phyloP scores from a whole-genome alignment of 1,140 invertebrate genomes.

The Cephus cinctus region DNA sequence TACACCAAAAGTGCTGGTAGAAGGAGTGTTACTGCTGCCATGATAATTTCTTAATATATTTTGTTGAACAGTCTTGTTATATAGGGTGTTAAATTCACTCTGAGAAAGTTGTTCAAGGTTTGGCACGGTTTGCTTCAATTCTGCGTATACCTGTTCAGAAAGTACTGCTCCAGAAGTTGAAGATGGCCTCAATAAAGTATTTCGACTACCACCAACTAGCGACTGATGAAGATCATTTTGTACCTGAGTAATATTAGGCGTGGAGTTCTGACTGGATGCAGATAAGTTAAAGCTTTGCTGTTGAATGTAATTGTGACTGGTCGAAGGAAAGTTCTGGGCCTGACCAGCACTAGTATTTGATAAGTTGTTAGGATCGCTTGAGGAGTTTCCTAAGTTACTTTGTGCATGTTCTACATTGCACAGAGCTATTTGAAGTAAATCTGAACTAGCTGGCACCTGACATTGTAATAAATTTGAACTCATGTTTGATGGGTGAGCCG shows the following conservation, averaged over 20 bases:
- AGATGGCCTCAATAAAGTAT: conserved; percentile 19
- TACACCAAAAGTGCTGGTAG: conserved; percentile 4
- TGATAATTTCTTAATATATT: conserved; percentile 50
- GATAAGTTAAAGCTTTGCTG: background rate
- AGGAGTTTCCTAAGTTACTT: background rate
- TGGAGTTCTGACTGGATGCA: background rate
- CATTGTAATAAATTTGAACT: no score
- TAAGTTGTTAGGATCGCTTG: conserved; percentile 11
- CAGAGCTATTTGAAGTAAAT: conserved; percentile 21
- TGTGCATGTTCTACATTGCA: conserved; percentile 11
- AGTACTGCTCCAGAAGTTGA: conserved; percentile 20
- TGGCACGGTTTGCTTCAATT: conserved; percentile 48
- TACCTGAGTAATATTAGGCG: conserved; percentile 26
- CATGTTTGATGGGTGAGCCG: background rate
- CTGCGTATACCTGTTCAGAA: conserved; percentile 49
- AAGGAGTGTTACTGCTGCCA: conserved; percentile 18
- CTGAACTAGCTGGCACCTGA: conserved; percentile 16
- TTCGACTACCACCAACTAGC: conserved; percentile 8
- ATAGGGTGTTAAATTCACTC: conserved; percentile 53
- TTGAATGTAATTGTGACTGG: background rate
- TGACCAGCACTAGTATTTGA: no score
- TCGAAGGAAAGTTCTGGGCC: conserved; percentile 7
- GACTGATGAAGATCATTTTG: conserved; percentile 32
- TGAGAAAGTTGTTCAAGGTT: conserved; percentile 51
- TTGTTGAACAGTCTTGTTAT: conserved; percentile 53